Base-by-base conservation (phyloP, 2,888 invertebrate genomes). In the Pristionchus exspectatus region DNA sequence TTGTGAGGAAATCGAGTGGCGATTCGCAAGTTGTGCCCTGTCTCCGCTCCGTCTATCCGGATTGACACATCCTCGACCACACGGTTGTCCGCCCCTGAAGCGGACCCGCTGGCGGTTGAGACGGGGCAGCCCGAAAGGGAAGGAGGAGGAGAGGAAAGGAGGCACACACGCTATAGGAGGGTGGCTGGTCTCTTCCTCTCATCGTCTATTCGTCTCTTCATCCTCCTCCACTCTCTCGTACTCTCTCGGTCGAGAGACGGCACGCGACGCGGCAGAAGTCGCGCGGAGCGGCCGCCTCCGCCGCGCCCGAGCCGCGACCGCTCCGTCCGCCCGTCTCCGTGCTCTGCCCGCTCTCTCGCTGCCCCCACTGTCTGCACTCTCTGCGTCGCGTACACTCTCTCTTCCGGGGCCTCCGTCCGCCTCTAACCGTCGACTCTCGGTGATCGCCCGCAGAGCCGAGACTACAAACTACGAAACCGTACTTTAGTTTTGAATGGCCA, bases 381-480 rank as follows among this genome's bases (percentile, higher is more conserved):
- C 88, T 74, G 27, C 74, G 74, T 77, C 77, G 77, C 84, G 38
- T 16, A 50, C 24, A 63, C n/a, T 59, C 56, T 59, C 63, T 59
- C 59, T 27, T 27, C 18, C 2, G 2, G n/a, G 4, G 27, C 2
- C 59, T 59, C 84, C 59, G 21, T 24, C 59, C 84, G 81, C 85
- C 63, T 59, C 85, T 85, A 84, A 54, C 56, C 44, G 27, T 21
- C 24, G 59, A 85, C 85, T 33, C 69, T 66, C 87, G 69, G 14
- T 50, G 69, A 66, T 50, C 87, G 87, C 69, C 59, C 66, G 87
- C 44, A 66, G 66, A 87, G 50, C 18, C 18, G 16, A 69, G 72
- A 27, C 87, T 87, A 87, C 87, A 87, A 87, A 72, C 87, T 87
- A 87, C 87, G 69, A 87, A 66, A 66, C 66, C 72, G 63, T 59